These are phyloP conservation scores for Agrypnus murinus DNA, from an alignment of 2,888 invertebrate genomes.

Conservation along the genomic window DNA sequence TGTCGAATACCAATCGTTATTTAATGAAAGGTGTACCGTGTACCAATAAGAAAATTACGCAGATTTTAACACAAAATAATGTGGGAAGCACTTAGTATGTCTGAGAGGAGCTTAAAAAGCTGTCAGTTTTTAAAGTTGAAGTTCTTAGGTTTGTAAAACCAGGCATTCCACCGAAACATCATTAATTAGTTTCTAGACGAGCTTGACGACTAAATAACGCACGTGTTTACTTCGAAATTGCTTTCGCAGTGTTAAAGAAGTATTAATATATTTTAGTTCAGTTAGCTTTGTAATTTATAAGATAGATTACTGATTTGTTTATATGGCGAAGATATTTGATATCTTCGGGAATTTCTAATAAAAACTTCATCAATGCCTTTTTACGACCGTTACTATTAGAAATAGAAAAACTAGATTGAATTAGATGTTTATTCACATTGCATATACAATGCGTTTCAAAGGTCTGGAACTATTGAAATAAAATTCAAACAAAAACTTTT, in stretches of 20 bases:
- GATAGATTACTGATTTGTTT: neutral
- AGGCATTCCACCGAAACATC: conserved; percentile 28
- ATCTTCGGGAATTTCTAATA: too few relatives aligned
- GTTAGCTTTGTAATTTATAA: neutral
- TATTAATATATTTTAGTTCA: conserved; percentile 23
- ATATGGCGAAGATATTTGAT: too few relatives aligned
- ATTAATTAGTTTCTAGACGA: conserved; percentile 36
- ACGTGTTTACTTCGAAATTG: conserved; percentile 20
- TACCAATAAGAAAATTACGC: conserved; percentile 5
- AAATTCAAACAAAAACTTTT: too few relatives aligned
- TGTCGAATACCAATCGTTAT: conserved; percentile 19
- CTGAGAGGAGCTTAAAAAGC: conserved; percentile 15
- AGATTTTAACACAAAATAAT: conserved; percentile 25
- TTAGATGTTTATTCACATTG: too few relatives aligned
- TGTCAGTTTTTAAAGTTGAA: neutral
- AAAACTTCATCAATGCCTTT: too few relatives aligned
- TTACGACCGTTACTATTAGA: too few relatives aligned
- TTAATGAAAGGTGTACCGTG: conserved; percentile 12
- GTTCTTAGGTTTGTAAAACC: conserved; percentile 24
- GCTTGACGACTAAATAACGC: conserved; percentile 41
- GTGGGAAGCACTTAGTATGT: conserved; percentile 29
- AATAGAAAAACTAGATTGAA: too few relatives aligned
- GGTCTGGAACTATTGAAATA: too few relatives aligned
- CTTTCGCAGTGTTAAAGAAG: conserved; percentile 9
- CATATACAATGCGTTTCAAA: too few relatives aligned